Evolutionary conservation across 1,140 invertebrate genomes (phyloP), one percentile per base, ranked within the genome.

Genomic region (Cotesia vestalis): DNA sequence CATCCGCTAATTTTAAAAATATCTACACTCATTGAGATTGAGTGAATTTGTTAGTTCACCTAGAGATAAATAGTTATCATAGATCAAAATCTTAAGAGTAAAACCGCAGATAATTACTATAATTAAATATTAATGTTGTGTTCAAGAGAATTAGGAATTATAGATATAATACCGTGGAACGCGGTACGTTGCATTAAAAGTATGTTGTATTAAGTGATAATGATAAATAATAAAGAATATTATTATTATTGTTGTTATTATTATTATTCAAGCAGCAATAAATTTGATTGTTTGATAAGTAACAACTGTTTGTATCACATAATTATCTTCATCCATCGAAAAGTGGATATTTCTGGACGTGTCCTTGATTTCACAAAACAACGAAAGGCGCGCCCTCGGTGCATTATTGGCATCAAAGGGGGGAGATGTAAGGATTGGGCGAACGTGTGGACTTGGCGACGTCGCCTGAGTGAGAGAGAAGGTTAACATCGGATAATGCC

Each of bases 341-440:
- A 69, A 57, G 64, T 71, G 66, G 61, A 73, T 75, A 75, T 75
- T 75, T 75, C 71, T 70, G 74, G 63, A 75, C 71, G 11, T 66
- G 74, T 69, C 74, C 74, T 75, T 75, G 74, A 71, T 40, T 52
- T 68, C 70, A 73, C 72, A 71, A 68, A 75, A 71, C 73, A 69
- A 75, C 74, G 67, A 69, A 69, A 75, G 71, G 74, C 68, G 62
- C 74, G 62, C 66, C 59, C 62, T 59, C 66, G 64, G 66, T 68
- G 71, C 60, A 73, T 66, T 73, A 71, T 71, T 70, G 40, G 61
- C 36, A 36, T 34, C 57, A n/a, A 20, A 36, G 59, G 60, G 66
- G 60, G 51, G 51, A 53, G 69, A 52, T 14, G 52, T 27, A 40
- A 8, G 59, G 72, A 73, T 68, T 66, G 68, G 51, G 34, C 52